Evolutionary conservation across 1,140 invertebrate genomes (phyloP).

Genomic region (Plectus sambesii): DNA sequence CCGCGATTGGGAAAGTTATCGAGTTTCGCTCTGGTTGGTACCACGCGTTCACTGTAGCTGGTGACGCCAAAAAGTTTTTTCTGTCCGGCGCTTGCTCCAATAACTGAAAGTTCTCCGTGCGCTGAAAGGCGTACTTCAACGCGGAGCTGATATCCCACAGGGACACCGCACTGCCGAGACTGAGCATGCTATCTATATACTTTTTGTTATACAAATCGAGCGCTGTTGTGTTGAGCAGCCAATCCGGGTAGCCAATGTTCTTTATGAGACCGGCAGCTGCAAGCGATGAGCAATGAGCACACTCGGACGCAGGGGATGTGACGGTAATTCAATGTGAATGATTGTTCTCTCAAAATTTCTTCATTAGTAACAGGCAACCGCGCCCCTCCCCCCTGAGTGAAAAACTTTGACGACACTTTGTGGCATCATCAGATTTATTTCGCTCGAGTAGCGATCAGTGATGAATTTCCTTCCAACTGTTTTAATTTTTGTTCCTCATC

Average conservation of each 20-base stretch:
- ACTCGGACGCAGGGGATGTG: too few relatives aligned
- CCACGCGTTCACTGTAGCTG: conserved; percentile 33
- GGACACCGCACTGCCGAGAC: too few relatives aligned
- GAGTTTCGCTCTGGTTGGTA: conserved; percentile 34
- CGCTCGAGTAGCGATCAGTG: too few relatives aligned
- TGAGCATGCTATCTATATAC: neutral
- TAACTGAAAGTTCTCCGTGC: conserved; percentile 23
- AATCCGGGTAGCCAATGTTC: conserved; percentile 33
- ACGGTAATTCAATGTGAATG: too few relatives aligned
- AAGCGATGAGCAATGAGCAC: too few relatives aligned
- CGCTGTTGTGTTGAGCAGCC: conserved; percentile 30
- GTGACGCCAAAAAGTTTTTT: conserved; percentile 33
- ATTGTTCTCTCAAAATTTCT: too few relatives aligned
- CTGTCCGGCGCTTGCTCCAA: conserved; percentile 14
- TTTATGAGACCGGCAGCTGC: conserved; percentile 16
- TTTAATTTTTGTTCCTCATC: too few relatives aligned
- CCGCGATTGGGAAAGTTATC: conserved; percentile 36
- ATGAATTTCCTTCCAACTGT: too few relatives aligned
- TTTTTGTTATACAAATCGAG: conserved; percentile 16
- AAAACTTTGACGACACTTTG: too few relatives aligned
- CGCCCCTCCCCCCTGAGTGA: too few relatives aligned
- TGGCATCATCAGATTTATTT: too few relatives aligned
- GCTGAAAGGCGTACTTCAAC: conserved; percentile 22
- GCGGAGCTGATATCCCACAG: conserved; percentile 12
- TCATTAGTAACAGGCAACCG: too few relatives aligned